Conservation (phyloP, 2,888 invertebrate genomes). For the Pristionchus fissidentatus region DNA sequence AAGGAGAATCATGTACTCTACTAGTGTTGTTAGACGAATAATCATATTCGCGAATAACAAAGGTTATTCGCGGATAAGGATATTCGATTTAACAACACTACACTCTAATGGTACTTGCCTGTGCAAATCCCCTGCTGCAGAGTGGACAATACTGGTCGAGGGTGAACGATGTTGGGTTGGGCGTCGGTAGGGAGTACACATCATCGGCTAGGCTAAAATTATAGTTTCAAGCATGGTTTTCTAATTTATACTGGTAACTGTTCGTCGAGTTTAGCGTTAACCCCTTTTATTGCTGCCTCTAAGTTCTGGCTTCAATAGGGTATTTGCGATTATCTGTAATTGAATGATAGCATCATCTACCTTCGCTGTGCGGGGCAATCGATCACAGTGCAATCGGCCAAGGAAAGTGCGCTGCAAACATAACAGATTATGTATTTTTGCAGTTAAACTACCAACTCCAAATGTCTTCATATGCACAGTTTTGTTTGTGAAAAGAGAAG, state of each 20-base stretch:
- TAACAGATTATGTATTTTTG: too few species aligned
- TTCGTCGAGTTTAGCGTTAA: not conserved
- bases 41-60: too few species aligned
- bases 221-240: not conserved
- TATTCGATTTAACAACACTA: not conserved
- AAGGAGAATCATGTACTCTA: too few species aligned
- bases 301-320: not conserved
- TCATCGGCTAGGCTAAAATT: not conserved
- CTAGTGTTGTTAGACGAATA: too few species aligned
- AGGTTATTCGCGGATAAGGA: too few species aligned
- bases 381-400: not conserved
- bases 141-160: not conserved
- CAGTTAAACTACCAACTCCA: not conserved
- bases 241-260: not conserved
- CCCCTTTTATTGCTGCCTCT: too few species aligned
- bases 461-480: not conserved
- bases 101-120: too few species aligned
- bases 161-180: not conserved
- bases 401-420: not conserved
- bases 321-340: not conserved
- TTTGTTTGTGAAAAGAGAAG: not conserved
- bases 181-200: not conserved
- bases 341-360: not conserved
- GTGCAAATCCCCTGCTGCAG: slow-evolving; percentile 25
- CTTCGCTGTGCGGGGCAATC: not conserved